Evolutionary conservation across 2,888 invertebrate species (phyloP).

Genomic region (Campoplex nolae): DNA sequence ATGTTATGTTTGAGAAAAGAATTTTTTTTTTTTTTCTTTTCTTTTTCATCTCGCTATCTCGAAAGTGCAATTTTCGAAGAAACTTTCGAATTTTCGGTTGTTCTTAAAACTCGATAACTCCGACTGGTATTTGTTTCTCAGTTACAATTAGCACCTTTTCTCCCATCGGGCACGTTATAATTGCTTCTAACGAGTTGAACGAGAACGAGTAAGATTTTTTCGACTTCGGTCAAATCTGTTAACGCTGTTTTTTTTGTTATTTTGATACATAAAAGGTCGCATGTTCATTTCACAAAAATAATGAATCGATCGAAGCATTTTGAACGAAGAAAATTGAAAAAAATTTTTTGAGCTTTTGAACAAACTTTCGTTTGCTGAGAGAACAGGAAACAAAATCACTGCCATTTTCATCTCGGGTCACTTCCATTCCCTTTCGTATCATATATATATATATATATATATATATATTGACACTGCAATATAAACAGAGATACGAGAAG

Average conservation of each 20-base stretch:
- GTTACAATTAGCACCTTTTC: conserved; percentile 72
- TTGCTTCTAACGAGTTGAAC: conserved; percentile 69
- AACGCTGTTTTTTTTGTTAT: too few relatives aligned
- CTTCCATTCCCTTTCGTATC: conserved; percentile 20
- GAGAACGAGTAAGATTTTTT: background rate
- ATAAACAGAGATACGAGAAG: conserved; percentile 59
- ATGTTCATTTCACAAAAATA: too few relatives aligned
- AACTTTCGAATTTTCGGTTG: conserved; percentile 35
- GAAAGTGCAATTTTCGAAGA: conserved; percentile 19
- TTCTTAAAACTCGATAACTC: conserved; percentile 23
- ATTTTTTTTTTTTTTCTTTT: background rate
- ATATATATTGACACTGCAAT: conserved; percentile 36
- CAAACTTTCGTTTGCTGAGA: too few relatives aligned
- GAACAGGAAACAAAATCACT: conserved; percentile 36
- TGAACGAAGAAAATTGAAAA: background rate
- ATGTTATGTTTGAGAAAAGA: background rate
- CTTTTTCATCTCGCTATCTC: background rate
- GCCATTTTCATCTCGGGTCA: conserved; percentile 25
- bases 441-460: background rate
- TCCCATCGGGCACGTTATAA: conserved; percentile 65
- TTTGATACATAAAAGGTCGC: too few relatives aligned
- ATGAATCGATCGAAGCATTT: background rate
- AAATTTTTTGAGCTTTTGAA: background rate
- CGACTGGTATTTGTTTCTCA: conserved; percentile 40
- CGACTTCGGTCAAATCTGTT: background rate